phyloP scores from a whole-genome alignment of 2,888 invertebrate species.

The Lasioglossum morio region DNA sequence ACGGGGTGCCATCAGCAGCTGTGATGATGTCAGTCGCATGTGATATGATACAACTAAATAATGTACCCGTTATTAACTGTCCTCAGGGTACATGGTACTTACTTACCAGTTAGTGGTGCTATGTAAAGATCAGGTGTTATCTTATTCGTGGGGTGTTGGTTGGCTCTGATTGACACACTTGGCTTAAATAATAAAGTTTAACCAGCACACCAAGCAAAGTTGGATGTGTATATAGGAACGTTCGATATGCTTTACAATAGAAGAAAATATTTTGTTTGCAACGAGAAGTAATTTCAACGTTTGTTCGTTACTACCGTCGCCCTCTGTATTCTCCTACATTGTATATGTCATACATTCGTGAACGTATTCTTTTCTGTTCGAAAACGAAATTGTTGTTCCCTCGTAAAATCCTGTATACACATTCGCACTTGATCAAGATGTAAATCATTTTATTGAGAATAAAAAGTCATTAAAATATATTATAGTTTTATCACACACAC shows the following conservation, averaged over 20 bases:
- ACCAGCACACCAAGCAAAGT: slow-evolving; percentile 67
- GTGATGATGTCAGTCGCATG: slow-evolving; percentile 81
- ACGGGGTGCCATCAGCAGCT: slow-evolving; percentile 77
- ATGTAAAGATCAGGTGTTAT: slow-evolving; percentile 73
- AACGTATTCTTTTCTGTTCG: slow-evolving; percentile 17
- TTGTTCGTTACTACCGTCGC: not conserved
- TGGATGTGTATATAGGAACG: slow-evolving; percentile 60
- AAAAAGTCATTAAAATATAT: slow-evolving; percentile 66
- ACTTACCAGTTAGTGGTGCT: slow-evolving; percentile 71
- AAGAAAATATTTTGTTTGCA: not conserved
- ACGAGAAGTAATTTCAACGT: not conserved
- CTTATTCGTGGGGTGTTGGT: slow-evolving; percentile 79
- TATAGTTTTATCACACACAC: slow-evolving; percentile 49
- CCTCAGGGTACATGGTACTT: slow-evolving; percentile 73
- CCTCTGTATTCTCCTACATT: not conserved
- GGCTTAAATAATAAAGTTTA: slow-evolving; percentile 74
- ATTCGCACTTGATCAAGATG: slow-evolving; percentile 64
- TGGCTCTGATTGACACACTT: slow-evolving; percentile 78
- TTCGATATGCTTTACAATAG: slow-evolving; percentile 11
- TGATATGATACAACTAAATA: slow-evolving; percentile 80
- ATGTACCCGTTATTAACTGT: slow-evolving; percentile 76
- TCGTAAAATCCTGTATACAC: slow-evolving; percentile 56
- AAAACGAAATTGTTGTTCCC: slow-evolving; percentile 31
- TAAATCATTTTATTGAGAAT: slow-evolving; percentile 61
- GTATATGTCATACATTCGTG: not conserved